Evolutionary conservation across 1,140 invertebrate species (phyloP).

Genomic region (Meloidogyne hapla): DNA sequence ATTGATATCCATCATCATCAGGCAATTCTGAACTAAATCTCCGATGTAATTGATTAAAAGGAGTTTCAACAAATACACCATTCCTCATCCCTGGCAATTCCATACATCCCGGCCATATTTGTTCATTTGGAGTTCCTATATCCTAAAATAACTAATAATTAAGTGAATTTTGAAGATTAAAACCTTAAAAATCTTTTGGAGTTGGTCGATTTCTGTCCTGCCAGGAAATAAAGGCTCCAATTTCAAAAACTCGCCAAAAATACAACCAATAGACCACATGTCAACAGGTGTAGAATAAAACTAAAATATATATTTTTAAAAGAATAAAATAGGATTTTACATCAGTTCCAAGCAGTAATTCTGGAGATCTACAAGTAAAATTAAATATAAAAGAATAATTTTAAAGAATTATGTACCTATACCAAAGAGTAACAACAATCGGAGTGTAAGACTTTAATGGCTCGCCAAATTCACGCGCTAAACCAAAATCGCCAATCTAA

Average conservation of each 20-base stretch:
- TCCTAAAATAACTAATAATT: conserved; percentile 68
- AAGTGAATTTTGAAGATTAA: conserved; percentile 16
- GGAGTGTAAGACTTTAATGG: conserved; percentile 93
- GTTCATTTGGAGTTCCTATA: conserved; percentile 90
- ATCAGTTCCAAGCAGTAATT: too few species aligned
- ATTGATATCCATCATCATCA: conserved; percentile 36
- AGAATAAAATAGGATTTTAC: too few species aligned
- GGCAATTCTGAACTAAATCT: conserved; percentile 42
- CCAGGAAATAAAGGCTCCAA: conserved; percentile 94
- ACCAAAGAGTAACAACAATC: conserved; percentile 96
- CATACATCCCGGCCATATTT: conserved; percentile 88
- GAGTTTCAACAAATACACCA: conserved; percentile 52
- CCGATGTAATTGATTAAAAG: conserved; percentile 73
- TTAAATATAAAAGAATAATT: too few species aligned
- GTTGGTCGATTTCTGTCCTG: conserved; percentile 89
- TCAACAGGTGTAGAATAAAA: conserved; percentile 90
- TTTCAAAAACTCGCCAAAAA: conserved; percentile 90
- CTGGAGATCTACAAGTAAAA: too few species aligned
- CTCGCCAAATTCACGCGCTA: conserved; percentile 94
- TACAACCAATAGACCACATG: conserved; percentile 98
- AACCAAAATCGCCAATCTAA: conserved; percentile 88
- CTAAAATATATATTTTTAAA: conserved; percentile 19
- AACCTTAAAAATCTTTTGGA: conserved; percentile 90
- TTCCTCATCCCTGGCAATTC: conserved; percentile 74
- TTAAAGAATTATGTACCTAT: conserved; percentile 71